Conservation (phyloP, 2,888 invertebrate species). For the Stegophylla sp. region DNA sequence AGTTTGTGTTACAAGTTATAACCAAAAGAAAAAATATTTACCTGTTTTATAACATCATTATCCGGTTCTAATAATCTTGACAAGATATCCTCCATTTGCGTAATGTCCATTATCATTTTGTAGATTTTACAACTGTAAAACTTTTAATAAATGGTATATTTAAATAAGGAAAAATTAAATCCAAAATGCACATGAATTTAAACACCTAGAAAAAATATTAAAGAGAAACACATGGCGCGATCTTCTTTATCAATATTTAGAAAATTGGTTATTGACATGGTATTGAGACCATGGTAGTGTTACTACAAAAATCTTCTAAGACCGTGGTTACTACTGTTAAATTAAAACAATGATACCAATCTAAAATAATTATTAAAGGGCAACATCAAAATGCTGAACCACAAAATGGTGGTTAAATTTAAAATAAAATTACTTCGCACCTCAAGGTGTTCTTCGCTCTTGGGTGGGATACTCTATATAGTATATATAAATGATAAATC, state of each 20-base stretch:
- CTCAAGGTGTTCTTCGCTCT: too few relatives aligned
- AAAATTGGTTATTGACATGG: slow-evolving; percentile 34
- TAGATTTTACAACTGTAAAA: neutral
- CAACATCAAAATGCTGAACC: too few relatives aligned
- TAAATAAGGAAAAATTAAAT: neutral
- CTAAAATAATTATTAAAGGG: too few relatives aligned
- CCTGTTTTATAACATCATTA: slow-evolving; percentile 40
- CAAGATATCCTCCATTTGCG: slow-evolving; percentile 31
- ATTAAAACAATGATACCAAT: too few relatives aligned
- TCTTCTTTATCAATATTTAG: slow-evolving; percentile 21
- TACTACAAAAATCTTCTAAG: too few relatives aligned
- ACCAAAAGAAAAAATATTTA: neutral
- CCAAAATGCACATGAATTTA: neutral
- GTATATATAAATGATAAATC: too few relatives aligned
- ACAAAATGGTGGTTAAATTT: too few relatives aligned
- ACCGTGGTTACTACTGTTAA: too few relatives aligned
- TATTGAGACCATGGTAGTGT: too few relatives aligned
- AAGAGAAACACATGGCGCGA: slow-evolving; percentile 28
- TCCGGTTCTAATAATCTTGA: slow-evolving; percentile 28
- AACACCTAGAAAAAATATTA: neutral
- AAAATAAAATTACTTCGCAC: too few relatives aligned
- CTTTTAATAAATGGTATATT: neutral
- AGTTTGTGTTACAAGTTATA: neutral
- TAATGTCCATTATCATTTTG: neutral
- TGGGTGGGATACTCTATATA: too few relatives aligned